Evolutionary conservation across 1,140 invertebrate species (phyloP), one percentile per base, ranked within the genome.

Genomic region (Pseudomyrmex flavicornis): DNA sequence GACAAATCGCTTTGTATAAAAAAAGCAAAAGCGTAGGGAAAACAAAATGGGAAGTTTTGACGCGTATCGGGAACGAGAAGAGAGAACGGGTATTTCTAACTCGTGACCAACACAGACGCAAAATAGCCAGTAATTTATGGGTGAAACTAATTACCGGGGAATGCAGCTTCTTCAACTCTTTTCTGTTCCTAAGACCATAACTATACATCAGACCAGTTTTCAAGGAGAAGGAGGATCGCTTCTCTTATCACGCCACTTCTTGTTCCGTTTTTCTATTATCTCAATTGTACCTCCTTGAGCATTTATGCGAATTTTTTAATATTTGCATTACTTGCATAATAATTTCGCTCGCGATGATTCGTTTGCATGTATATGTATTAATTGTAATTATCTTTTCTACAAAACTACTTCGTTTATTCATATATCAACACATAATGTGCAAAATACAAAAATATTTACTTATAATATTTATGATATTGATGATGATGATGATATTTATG

Each of bases 61-160:
- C 56, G 74, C 50, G 50, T 4, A 10, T 35, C 1, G 74, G 62
- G 48, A 54, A 26, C 15, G 70, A 35, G 46, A 9, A 44, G n/a
- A 20, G 22, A 17, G n/a, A 72, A 58, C 54, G 72, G 46, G 80
- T 74, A 62, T 88, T 87, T 84, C 76, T 66, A 75, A 89, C 83
- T 90, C 85, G 85, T 83, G 85, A 87, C 82, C 87, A 89, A 89
- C 88, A 89, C 85, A 92, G 88, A 90, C 90, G 87, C 88, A 91
- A 90, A 93, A 93, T 92, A 91, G 90, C 88, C 88, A 88, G 91
- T 93, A 93, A 93, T 93, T 93, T 93, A 93, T 93, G 92, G 92
- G 91, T 93, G 91, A 93, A 91, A 93, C 92, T 93, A 93, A 93
- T 93, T 93, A 93, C 89, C 91, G 87, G 91, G 90, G 92, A 93